These are phyloP conservation scores for Siniperca obscura DNA, from an alignment of 2,797 vertebrate species.

Conservation along the genomic window DNA sequence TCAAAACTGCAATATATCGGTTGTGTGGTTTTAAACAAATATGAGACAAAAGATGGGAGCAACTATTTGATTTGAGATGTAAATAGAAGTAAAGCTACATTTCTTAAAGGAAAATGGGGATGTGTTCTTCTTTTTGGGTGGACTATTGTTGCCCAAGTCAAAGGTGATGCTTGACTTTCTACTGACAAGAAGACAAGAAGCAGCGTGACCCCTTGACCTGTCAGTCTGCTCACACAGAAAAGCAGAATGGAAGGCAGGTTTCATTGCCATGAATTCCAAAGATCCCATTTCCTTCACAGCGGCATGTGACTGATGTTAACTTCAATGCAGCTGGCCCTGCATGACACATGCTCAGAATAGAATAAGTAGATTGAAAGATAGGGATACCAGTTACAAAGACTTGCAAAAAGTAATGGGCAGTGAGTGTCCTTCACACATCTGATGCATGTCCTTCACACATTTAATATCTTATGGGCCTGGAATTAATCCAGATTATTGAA, in stretches of 20 bases:
- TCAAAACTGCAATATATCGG: background rate
- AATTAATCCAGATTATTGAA: background rate
- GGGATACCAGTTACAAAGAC: conserved; percentile 21
- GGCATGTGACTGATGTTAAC: conserved; percentile 56
- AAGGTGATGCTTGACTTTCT: conserved; percentile 28
- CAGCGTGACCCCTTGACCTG: conserved; percentile 57
- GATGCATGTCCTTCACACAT: background rate
- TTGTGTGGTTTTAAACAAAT: background rate
- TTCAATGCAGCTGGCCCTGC: conserved; percentile 46
- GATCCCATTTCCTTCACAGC: conserved; percentile 65
- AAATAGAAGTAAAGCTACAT: background rate
- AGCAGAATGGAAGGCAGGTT: conserved; percentile 49
- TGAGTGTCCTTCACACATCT: conserved; percentile 38
- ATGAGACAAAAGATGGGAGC: background rate
- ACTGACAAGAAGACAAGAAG: conserved; percentile 39
- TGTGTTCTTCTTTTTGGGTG: background rate
- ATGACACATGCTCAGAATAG: conserved; percentile 52
- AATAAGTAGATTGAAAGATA: conserved; percentile 37
- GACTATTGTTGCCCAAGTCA: conserved; percentile 4
- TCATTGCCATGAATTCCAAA: conserved; percentile 61
- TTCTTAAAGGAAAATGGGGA: background rate
- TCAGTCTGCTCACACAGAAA: conserved; percentile 38
- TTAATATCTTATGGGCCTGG: no score
- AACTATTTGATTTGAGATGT: background rate
- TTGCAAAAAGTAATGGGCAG: background rate